phyloP scores from a whole-genome alignment of 2,113 vertebrate genomes.

The Seriola quinqueradiata region DNA sequence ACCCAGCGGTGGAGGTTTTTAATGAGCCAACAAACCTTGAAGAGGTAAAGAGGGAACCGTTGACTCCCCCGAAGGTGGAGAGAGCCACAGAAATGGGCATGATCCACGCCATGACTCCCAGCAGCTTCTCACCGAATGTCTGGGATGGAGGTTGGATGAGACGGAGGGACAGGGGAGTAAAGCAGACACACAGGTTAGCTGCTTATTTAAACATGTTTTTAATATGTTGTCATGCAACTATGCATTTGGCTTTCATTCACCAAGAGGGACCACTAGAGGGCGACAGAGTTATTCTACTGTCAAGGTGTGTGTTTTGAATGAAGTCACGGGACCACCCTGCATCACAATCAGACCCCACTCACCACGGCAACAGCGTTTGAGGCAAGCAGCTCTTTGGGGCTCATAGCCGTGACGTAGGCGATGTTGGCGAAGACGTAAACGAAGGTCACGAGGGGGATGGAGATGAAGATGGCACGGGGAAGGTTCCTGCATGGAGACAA shows the following conservation, averaged over 20 bases:
- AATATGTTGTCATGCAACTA: not conserved
- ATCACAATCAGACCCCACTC: slow-evolving; percentile 70
- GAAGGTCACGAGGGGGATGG: slow-evolving; percentile 95
- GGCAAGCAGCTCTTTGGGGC: slow-evolving; percentile 92
- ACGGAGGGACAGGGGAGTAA: not conserved
- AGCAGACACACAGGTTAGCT: not conserved
- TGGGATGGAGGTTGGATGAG: slow-evolving; percentile 57
- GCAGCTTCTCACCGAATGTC: slow-evolving; percentile 95
- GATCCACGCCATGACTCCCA: slow-evolving; percentile 95
- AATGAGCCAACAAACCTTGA: slow-evolving; percentile 85
- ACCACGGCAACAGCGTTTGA: slow-evolving; percentile 96
- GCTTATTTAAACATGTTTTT: not conserved
- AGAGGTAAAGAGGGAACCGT: slow-evolving; percentile 90
- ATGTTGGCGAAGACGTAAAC: slow-evolving; percentile 96
- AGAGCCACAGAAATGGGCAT: slow-evolving; percentile 97
- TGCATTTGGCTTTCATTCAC: not conserved
- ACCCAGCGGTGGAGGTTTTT: no score
- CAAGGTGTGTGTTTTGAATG: not conserved
- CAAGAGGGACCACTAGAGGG: slow-evolving; percentile 42
- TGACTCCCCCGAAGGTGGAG: slow-evolving; percentile 95
- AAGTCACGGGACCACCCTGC: not conserved
- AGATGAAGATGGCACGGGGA: slow-evolving; percentile 95
- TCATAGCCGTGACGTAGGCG: slow-evolving; percentile 96
- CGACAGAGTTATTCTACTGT: not conserved
- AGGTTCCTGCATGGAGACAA: slow-evolving; percentile 86